A percentile compares a stretch with the other conserved stretches of the same genome.
These are phyloP conservation scores for Pogonomyrmex californicus DNA, from an alignment of 1,140 invertebrate species.

Conservation along the genomic window DNA sequence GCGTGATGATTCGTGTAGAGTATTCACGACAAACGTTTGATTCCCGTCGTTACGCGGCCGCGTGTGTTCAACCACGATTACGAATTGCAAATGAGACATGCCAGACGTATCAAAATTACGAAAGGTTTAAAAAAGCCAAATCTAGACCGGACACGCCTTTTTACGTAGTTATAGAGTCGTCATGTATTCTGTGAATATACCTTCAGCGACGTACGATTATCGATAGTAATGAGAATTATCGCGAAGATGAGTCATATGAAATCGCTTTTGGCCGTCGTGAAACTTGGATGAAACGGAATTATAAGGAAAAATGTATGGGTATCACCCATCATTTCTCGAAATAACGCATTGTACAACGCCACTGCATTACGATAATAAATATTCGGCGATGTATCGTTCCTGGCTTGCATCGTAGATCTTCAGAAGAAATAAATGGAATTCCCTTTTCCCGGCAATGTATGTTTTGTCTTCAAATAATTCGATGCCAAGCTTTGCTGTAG, in stretches of 20 bases:
- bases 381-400: not conserved
- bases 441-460: not conserved
- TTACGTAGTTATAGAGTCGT: slow-evolving; percentile 40
- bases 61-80: not conserved
- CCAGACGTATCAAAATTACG: not conserved
- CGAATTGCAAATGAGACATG: not conserved
- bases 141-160: not conserved
- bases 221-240: slow-evolving; percentile 2
- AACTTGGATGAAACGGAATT: not conserved
- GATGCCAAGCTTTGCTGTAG: not conserved
- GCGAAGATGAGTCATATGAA: not conserved
- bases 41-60: not conserved
- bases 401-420: not conserved
- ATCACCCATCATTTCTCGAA: not conserved
- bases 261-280: not conserved
- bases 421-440: not conserved
- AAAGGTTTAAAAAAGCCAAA: not conserved
- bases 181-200: not conserved
- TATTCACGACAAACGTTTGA: slow-evolving; percentile 26
- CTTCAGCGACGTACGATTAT: not conserved
- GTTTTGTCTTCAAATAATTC: slow-evolving; percentile 24
- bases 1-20: not conserved
- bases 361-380: slow-evolving; percentile 34
- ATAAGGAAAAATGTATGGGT: not conserved
- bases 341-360: not conserved